phyloP scores from a whole-genome alignment of 2,113 vertebrate species.

The Alectura lathami region DNA sequence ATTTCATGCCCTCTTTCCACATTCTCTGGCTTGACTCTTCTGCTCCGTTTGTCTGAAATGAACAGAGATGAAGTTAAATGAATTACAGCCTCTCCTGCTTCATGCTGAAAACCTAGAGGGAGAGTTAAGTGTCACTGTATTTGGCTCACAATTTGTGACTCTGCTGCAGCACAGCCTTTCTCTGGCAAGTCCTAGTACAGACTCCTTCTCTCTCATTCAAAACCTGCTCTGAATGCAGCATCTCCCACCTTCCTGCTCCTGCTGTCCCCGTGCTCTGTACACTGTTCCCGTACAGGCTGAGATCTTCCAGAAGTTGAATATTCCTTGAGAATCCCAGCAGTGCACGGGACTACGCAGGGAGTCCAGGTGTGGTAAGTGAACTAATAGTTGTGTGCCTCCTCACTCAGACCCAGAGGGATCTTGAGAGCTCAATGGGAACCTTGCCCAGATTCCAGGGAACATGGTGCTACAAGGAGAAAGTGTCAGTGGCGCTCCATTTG shows the following conservation, averaged over 20 bases:
- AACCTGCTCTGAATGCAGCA: neutral
- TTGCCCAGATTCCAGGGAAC: neutral
- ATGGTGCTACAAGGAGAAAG: neutral
- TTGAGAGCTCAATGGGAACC: neutral
- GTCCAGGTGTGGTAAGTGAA: neutral
- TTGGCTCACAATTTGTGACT: neutral
- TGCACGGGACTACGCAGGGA: neutral
- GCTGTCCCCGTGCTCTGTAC: neutral
- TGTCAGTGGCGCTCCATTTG: neutral
- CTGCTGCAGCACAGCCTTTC: neutral
- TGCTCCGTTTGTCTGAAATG: conserved; percentile 72
- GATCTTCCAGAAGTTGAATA: neutral
- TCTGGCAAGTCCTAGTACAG: neutral
- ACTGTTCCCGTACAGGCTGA: neutral
- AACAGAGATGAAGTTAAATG: conserved; percentile 64
- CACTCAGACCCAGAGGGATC: neutral
- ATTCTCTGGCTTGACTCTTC: conserved; percentile 58
- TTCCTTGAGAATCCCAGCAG: neutral
- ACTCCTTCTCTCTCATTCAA: neutral
- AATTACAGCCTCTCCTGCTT: neutral
- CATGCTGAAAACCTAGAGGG: neutral
- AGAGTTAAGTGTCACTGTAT: neutral
- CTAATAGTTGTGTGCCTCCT: neutral
- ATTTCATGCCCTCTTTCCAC: conserved; percentile 67
- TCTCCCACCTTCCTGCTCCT: neutral